A percentile compares a stretch with the other conserved stretches of the same genome.
These are phyloP conservation scores for Imbricaverruca yamaguchii DNA, from an alignment of 2,888 invertebrate species.

Conservation along the genomic window DNA sequence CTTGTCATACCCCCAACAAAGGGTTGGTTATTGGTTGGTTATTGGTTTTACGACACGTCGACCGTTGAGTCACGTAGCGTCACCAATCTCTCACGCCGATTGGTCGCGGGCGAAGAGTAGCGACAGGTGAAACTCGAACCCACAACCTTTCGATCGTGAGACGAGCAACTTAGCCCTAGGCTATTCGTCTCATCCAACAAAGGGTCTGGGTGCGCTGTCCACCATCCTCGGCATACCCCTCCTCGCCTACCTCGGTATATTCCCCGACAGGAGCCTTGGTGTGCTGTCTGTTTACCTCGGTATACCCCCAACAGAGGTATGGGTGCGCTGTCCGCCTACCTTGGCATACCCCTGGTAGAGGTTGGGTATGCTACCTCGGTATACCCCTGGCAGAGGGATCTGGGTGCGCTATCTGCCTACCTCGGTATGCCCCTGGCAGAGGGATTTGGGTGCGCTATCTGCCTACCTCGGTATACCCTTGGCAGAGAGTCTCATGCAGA, in stretches of 20 bases:
- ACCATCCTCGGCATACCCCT: constrained; percentile 76
- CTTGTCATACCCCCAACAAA: too few species aligned
- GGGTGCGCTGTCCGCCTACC: constrained; percentile 46
- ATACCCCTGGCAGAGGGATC: constrained; percentile 34
- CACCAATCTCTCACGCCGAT: too few species aligned
- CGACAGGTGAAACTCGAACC: too few species aligned
- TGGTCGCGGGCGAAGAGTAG: too few species aligned
- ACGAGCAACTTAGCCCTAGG: too few species aligned
- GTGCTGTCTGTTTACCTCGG: constrained; percentile 57
- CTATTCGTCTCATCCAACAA: too few species aligned
- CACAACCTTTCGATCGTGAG: too few species aligned
- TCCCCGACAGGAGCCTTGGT: constrained; percentile 68
- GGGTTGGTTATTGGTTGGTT: too few species aligned
- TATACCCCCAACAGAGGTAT: constrained; percentile 85
- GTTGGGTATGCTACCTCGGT: constrained; percentile 10
- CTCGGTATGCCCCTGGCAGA: constrained; percentile 80
- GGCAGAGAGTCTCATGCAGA: constrained; percentile 93
- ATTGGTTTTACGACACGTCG: too few species aligned
- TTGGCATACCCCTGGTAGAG: too few species aligned
- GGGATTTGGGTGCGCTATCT: constrained; percentile 42
- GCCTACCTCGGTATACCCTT: constrained; percentile 82
- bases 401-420: constrained; percentile 50
- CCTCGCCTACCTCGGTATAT: constrained; percentile 70
- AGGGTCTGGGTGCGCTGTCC: too few species aligned
- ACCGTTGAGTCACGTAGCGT: too few species aligned